Percentiles rank a stretch among this genome's conserved stretches.
Evolutionary conservation across 1,140 invertebrate genomes (phyloP).

Genomic region (Papilio dardanus): DNA sequence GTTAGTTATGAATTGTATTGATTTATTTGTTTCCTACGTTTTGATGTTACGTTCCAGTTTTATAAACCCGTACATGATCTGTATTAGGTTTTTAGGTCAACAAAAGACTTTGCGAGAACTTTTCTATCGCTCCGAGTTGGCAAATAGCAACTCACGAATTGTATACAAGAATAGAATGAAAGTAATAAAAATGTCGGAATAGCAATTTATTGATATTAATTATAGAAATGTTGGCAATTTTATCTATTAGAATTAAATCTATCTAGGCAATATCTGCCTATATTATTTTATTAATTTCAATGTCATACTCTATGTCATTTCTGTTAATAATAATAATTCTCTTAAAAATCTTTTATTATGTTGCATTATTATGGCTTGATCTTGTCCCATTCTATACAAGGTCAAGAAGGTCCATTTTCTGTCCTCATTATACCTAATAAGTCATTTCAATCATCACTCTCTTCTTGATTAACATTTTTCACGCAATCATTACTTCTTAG

Average conservation of each 20-base stretch:
- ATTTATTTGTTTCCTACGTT: background rate
- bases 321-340: too few relatives aligned
- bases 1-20: background rate
- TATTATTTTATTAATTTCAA: too few relatives aligned
- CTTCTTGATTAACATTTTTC: too few relatives aligned
- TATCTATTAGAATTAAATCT: background rate
- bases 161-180: background rate
- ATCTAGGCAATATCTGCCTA: background rate
- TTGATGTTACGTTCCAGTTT: background rate
- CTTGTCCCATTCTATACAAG: too few relatives aligned
- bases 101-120: constrained; percentile 26
- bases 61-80: background rate
- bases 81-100: constrained; percentile 34
- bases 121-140: constrained; percentile 26
- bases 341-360: too few relatives aligned
- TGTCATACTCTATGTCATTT: too few relatives aligned
- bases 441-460: too few relatives aligned
- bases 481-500: too few relatives aligned
- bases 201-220: background rate
- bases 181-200: background rate
- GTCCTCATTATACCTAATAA: too few relatives aligned
- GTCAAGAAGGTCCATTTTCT: too few relatives aligned
- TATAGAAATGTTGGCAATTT: background rate
- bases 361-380: too few relatives aligned
- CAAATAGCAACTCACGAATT: background rate